phyloP scores from a whole-genome alignment of 2,888 invertebrate genomes.

The Penaeus monodon region DNA sequence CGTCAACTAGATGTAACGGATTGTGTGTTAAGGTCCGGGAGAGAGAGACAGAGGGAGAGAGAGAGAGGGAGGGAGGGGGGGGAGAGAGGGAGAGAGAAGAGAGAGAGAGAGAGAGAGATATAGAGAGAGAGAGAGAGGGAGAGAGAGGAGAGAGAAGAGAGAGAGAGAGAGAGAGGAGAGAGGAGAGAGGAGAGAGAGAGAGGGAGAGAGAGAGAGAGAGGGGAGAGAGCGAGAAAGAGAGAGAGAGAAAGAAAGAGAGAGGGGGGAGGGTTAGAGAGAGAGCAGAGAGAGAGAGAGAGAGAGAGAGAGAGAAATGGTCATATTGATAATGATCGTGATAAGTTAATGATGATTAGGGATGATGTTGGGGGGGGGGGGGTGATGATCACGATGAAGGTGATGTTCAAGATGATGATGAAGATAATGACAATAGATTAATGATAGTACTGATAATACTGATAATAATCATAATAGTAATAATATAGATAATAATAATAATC shows the following conservation, averaged over 20 bases:
- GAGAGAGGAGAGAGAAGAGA: not conserved
- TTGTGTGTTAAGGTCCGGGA: constrained; percentile 19
- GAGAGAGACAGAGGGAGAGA: not conserved
- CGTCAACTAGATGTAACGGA: not conserved
- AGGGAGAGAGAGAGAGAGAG: too few relatives aligned
- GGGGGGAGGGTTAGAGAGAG: not conserved
- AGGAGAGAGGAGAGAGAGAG: not conserved
- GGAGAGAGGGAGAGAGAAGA: not conserved
- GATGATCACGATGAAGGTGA: too few relatives aligned
- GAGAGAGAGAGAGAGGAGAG: too few relatives aligned
- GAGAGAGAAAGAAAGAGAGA: not conserved
- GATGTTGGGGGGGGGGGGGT: too few relatives aligned
- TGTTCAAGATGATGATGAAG: too few relatives aligned
- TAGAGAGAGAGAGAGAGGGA: not conserved
- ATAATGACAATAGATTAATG: too few relatives aligned
- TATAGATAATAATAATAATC: too few relatives aligned
- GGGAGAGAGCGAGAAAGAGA: not conserved
- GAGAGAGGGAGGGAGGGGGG: not conserved
- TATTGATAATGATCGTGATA: too few relatives aligned
- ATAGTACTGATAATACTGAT: too few relatives aligned
- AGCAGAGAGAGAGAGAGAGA: not conserved
- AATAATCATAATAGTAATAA: too few relatives aligned
- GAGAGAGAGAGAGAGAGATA: not conserved
- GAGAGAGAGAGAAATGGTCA: too few relatives aligned
- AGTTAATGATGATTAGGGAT: too few relatives aligned